Percentiles rank a stretch among this genome's conserved stretches.
These are phyloP conservation scores for Molothrus ater DNA, from an alignment of 2,797 vertebrate genomes.

Conservation along the genomic window DNA sequence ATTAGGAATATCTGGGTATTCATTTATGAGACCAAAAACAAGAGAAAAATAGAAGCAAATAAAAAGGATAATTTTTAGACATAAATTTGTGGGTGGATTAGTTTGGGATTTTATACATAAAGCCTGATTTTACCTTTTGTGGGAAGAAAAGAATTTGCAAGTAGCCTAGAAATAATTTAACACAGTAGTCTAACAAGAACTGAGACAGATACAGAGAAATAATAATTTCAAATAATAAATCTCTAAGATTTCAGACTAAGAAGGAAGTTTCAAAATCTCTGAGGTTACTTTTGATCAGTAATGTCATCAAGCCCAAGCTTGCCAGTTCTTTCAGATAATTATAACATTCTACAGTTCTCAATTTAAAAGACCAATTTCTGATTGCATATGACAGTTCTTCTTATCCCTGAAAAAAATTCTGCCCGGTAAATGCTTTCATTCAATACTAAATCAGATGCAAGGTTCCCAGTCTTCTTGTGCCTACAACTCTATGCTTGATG, in stretches of 20 bases:
- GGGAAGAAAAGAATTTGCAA: background rate
- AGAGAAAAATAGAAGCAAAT: background rate
- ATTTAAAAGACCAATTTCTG: background rate
- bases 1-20: background rate
- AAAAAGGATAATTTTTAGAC: background rate
- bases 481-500: background rate
- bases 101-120: background rate
- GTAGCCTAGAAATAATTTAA: background rate
- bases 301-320: background rate
- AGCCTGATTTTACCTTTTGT: background rate
- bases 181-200: background rate
- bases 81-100: background rate
- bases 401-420: background rate
- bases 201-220: background rate
- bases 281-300: slow-evolving; percentile 8
- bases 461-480: background rate
- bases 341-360: background rate
- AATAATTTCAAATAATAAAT: background rate
- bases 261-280: background rate
- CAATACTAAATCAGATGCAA: background rate
- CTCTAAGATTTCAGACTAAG: background rate
- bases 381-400: background rate
- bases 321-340: background rate
- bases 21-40: background rate
- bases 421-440: background rate